Conservation (phyloP, 2,113 vertebrate genomes). For the Calidris pugnax region DNA sequence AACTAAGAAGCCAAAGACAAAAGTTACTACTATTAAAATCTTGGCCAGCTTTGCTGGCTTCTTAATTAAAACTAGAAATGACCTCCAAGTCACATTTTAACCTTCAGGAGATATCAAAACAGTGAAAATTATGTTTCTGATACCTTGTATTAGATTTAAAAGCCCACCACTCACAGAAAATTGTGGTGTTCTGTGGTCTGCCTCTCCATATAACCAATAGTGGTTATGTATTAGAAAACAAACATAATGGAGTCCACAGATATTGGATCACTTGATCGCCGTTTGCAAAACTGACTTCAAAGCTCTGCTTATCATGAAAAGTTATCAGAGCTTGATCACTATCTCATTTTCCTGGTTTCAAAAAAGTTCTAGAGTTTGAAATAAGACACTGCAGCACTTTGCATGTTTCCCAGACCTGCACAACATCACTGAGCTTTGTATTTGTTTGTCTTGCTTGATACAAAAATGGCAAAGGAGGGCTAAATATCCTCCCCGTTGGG, state of each 20-base stretch:
- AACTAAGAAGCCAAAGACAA: neutral
- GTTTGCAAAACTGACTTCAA: neutral
- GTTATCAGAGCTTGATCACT: neutral
- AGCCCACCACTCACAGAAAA: neutral
- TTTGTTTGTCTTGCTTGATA: neutral
- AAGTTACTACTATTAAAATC: neutral
- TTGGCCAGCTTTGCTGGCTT: neutral
- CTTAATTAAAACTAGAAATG: neutral
- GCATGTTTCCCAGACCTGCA: neutral
- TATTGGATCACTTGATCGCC: neutral
- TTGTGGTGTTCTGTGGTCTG: neutral
- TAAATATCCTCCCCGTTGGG: neutral
- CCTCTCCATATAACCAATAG: neutral
- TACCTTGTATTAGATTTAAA: neutral
- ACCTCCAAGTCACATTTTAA: neutral
- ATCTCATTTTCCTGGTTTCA: neutral
- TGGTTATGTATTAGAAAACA: neutral
- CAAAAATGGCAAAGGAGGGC: neutral
- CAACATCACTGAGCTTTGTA: neutral
- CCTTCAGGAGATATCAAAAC: neutral
- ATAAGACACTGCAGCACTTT: neutral
- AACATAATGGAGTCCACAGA: neutral
- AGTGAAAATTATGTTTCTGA: neutral
- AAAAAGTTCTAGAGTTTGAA: neutral
- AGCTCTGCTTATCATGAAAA: neutral